Evolutionary conservation across 2,113 vertebrate genomes (phyloP), one percentile per base, ranked within the genome.

Genomic region (Pseudopipra pipra): DNA sequence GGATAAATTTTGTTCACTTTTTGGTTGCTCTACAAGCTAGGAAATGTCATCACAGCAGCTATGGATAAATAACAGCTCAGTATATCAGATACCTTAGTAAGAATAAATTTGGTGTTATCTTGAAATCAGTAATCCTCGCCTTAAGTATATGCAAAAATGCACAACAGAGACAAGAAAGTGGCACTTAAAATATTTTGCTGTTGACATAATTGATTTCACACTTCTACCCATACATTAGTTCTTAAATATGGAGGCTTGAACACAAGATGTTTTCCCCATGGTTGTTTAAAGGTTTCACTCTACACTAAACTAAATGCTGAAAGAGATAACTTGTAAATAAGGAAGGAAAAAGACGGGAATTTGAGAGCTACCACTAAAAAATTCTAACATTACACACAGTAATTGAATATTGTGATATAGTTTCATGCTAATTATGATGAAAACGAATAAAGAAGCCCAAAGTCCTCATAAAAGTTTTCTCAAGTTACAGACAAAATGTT

Each of bases 81-180:
- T 70, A 44, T 77, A 85, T 41, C 67, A 93, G 61, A 79, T 82
- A 85, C 14, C 28, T 82, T 92, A 37, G 24, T 43, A 47, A 80
- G 49, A 77, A 86, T n/a, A 75, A 19, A 5, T 22, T 75, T 47
- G 12, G 2, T 41, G 21, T 2, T 44, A 44, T 35, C 22, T 31
- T 49, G 19, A 92, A 83, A 95, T 96, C 83, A 95, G 75, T 90
- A 95, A 96, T 94, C 47, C 21, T 62, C 80, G 55, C 49, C 71
- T 82, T 90, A 81, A 70, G 37, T 56, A 90, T 82, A 85, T 33
- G 51, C 46, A 63, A 51, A 95, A 93, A 62, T 37, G 14, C 0
- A 5, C 16, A 72, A 56, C 11, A 35, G 35, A 70, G 44, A 54
- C 76, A 46, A 74, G 14, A 76, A 73, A 72, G 76, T 47, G 25